Evolutionary conservation across 2,797 vertebrate species (phyloP), one percentile per base, ranked within the genome.

Genomic region (Meda fulgida): DNA sequence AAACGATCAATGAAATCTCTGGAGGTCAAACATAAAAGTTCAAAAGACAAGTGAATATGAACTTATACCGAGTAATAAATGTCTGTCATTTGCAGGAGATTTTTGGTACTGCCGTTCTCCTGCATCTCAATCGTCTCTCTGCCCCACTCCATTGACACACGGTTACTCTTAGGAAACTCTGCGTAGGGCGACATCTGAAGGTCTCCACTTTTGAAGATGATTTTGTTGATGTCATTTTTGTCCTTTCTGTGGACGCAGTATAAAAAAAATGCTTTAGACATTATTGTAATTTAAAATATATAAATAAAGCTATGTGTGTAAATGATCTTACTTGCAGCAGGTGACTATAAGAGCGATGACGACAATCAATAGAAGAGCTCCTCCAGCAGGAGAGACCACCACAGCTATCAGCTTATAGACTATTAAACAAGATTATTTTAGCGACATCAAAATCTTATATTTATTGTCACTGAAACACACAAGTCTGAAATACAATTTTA

Each of bases 21-120:
- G 38, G 7, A 29, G 43, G 26, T 73, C 29, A 31, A 19, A 73
- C 16, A 29, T 19, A 73, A 73, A 73, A 63, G 13, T 26, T 13
- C 9, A 10, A 26, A 53, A 13, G 48, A 55, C 0, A 55, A 21
- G 48, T 55, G 21, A 16, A 65, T 26, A 29, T 78, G 29, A 81
- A 38, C 31, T 94, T 93, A 43, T 94, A 99, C 98, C 88, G 97
- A 97, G 88, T 97, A 99, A 93, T 98, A 99, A 70, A 99, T 97
- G 88, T 99, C 98, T 0, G 97, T 97, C 97, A 99, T 98, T 94
- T 99, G 98, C 83, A 99, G 94, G 71, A 99, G 95, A 93, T 99
- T 99, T 93, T 99, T 99, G 88, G 98, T 99, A 94, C 98, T 99
- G 89, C 98, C 98, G 0, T 99, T 99, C 93, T 99, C 98, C 66